Evolutionary conservation across 2,113 vertebrate species (phyloP), one percentile per base, ranked within the genome.

Genomic region (Prionailurus viverrinus): DNA sequence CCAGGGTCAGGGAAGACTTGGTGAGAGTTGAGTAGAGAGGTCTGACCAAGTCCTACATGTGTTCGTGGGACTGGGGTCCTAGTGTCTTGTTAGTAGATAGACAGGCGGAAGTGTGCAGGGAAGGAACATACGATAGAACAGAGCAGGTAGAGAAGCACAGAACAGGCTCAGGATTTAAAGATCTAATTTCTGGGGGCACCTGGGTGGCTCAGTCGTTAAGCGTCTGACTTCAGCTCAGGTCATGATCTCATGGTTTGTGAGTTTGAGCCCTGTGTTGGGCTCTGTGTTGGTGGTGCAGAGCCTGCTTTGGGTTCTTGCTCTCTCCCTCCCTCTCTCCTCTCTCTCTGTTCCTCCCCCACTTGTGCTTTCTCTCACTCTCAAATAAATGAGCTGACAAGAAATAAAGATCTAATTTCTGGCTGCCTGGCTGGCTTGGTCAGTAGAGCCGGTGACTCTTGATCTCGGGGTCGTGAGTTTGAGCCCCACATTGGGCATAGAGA

Each of bases 391-490:
- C 45, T 45, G 45, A 45, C 45, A 9, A 45, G 45, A 45, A 45
- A 45, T 45, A 45, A 45, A 45, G 45, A 9, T 45, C 45, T 9
- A 9, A 45, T 45, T 45, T 45, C 45, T 45, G 45, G 45, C 45
- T 5, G 1, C 7, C 33, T 19, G 33, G 7, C 16, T 69, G 68
- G 33, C 33, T 69, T 16, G 7, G 0, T n/a, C 3, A 1, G 33
- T 69, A n/a, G 68, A 69, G 33, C 68, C 4, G 18, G 33, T n/a
- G 19, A 69, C 68, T n/a, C 68, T n/a, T n/a, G 68, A n/a, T 69
- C 68, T 69, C 68, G 31, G 7, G 68, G 33, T n/a, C 68, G n/a
- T 69, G 68, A 36, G 33, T 69, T 69, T 8, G 33, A 69, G 16
- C 8, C 33, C 33, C 33, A 19, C 16, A 33, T 4, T n/a, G 68